A percentile compares a stretch with the other conserved stretches of the same genome.
Evolutionary conservation across 1,140 invertebrate species (phyloP).

Genomic region (Macrotrachela quadricornifera): DNA sequence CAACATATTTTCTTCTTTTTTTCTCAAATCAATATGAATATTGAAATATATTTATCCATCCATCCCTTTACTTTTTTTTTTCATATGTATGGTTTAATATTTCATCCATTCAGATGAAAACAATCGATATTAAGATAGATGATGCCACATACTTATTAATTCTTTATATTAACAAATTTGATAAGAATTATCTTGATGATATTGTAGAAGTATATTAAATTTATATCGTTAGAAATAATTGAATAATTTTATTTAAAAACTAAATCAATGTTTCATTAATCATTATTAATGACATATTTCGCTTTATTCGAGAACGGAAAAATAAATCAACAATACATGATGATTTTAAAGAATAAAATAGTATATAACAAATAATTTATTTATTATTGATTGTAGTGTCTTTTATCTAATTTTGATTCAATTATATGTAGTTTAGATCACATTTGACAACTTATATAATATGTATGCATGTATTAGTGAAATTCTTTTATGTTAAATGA

Average conservation of each 20-base stretch:
- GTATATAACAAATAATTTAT: conserved; percentile 69
- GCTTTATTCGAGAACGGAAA: background rate
- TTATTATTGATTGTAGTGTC: conserved; percentile 66
- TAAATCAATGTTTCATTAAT: background rate
- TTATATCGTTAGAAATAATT: conserved; percentile 18
- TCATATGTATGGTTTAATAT: too few relatives aligned
- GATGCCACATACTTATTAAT: too few relatives aligned
- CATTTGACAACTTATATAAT: conserved; percentile 91
- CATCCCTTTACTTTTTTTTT: too few relatives aligned
- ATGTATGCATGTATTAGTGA: conserved; percentile 81
- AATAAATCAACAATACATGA: conserved; percentile 45
- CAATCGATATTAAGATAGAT: too few relatives aligned
- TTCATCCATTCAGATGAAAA: too few relatives aligned
- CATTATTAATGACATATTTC: background rate
- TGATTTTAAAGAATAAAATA: conserved; percentile 79
- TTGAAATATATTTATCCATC: too few relatives aligned
- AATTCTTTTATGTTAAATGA: conserved; percentile 60
- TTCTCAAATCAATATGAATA: too few relatives aligned
- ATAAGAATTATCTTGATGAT: too few relatives aligned
- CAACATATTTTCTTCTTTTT: too few relatives aligned
- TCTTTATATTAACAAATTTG: too few relatives aligned
- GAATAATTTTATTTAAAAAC: conserved; percentile 15
- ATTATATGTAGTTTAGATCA: too few relatives aligned
- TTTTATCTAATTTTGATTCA: conserved; percentile 92
- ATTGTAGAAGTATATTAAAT: conserved; percentile 36